These are phyloP conservation scores for Megaceryle torquata DNA, from an alignment of 2,113 vertebrate genomes.

Conservation along the genomic window DNA sequence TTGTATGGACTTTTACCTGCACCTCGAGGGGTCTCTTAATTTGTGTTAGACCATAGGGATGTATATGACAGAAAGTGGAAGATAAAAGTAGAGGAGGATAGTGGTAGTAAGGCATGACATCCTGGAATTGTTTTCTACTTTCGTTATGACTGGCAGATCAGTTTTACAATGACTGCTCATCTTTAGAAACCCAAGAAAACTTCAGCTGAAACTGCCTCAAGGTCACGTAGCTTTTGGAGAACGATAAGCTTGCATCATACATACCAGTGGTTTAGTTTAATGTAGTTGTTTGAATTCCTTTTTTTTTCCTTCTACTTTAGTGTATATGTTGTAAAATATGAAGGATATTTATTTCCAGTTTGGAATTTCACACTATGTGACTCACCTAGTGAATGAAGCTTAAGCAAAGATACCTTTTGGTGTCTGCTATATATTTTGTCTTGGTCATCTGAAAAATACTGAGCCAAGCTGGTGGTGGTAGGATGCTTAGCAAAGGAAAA, in stretches of 20 bases:
- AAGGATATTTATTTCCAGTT: neutral
- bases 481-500: neutral
- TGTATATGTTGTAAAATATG: neutral
- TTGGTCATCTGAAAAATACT: neutral
- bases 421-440: neutral
- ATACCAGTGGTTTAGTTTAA: neutral
- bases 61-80: neutral
- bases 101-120: neutral
- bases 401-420: neutral
- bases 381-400: neutral
- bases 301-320: neutral
- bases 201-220: neutral
- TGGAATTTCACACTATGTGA: neutral
- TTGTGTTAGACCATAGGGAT: neutral
- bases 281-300: rapidly evolving
- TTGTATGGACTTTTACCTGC: neutral
- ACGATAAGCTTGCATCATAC: neutral
- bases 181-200: neutral
- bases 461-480: neutral
- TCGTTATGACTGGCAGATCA: conserved; percentile 4
- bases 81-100: neutral
- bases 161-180: neutral
- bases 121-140: neutral
- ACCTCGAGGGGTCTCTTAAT: neutral
- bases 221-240: neutral